Conservation (phyloP, 2,888 invertebrate species). For the Agrochola macilenta region DNA sequence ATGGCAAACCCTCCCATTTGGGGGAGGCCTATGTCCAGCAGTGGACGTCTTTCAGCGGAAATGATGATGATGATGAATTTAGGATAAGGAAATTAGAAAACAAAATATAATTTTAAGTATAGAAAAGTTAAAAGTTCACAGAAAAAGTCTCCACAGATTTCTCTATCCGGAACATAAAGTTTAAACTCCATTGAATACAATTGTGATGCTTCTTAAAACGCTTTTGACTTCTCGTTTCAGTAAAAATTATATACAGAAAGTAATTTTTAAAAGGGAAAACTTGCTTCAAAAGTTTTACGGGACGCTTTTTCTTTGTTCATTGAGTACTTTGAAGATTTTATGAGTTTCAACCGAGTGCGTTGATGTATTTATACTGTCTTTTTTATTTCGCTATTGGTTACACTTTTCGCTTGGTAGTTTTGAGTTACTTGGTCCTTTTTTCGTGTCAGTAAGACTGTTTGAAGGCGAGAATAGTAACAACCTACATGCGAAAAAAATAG, state of each 20-base stretch:
- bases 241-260: constrained; percentile 64
- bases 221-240: constrained; percentile 68
- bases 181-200: constrained; percentile 69
- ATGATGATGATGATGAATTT: too few relatives aligned
- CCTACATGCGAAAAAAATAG: background rate
- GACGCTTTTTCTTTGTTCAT: constrained; percentile 45
- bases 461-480: too few relatives aligned
- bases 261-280: constrained; percentile 52
- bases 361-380: constrained; percentile 25
- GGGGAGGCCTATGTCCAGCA: too few relatives aligned
- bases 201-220: constrained; percentile 69
- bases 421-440: background rate
- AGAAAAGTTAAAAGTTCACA: too few relatives aligned
- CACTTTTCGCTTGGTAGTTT: background rate
- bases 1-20: too few relatives aligned
- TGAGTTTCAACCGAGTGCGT: constrained; percentile 19
- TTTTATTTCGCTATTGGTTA: background rate
- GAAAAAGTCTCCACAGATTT: constrained; percentile 14
- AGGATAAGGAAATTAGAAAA: too few relatives aligned
- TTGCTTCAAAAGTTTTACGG: constrained; percentile 36
- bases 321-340: constrained; percentile 53
- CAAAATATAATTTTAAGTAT: too few relatives aligned
- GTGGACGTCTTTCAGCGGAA: too few relatives aligned
- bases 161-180: constrained; percentile 59
- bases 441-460: too few relatives aligned